Evolutionary conservation across 1,140 invertebrate species (phyloP).

Genomic region (Choristoneura fumiferana): DNA sequence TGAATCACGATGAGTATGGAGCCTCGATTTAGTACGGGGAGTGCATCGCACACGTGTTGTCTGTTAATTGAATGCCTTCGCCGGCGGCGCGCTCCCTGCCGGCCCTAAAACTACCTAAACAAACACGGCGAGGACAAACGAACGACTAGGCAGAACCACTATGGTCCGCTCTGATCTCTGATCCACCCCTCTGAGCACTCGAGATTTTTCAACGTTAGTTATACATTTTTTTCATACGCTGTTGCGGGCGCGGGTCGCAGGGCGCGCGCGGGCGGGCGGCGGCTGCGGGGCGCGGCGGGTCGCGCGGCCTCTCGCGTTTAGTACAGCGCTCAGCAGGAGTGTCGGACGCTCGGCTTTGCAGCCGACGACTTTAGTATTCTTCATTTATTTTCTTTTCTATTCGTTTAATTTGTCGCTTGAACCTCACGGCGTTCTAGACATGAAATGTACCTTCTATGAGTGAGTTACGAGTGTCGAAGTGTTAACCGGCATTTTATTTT

Average conservation of each 20-base stretch:
- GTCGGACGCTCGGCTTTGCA: slow-evolving; percentile 71
- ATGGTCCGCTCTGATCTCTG: slow-evolving; percentile 31
- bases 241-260: slow-evolving; percentile 58
- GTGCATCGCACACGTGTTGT: slow-evolving; percentile 67
- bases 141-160: slow-evolving; percentile 28
- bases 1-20: too few relatives aligned
- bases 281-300: slow-evolving; percentile 55
- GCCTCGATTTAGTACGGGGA: too few relatives aligned
- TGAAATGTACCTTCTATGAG: slow-evolving; percentile 49
- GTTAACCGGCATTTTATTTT: slow-evolving; percentile 57
- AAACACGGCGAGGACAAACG: slow-evolving; percentile 29
- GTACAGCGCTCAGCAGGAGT: slow-evolving; percentile 75
- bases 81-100: slow-evolving; percentile 26
- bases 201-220: slow-evolving; percentile 45
- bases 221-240: slow-evolving; percentile 48
- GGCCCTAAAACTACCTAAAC: slow-evolving; percentile 27
- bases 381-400: slow-evolving; percentile 78
- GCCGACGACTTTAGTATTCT: slow-evolving; percentile 74
- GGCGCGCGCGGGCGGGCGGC: slow-evolving; percentile 50
- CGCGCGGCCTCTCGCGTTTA: slow-evolving; percentile 73
- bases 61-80: slow-evolving; percentile 64
- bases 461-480: slow-evolving; percentile 52
- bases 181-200: slow-evolving; percentile 40
- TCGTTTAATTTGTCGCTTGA: slow-evolving; percentile 71
- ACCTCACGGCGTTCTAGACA: slow-evolving; percentile 45